Conservation (phyloP, 2,888 invertebrate species). For the Allacma fusca region DNA sequence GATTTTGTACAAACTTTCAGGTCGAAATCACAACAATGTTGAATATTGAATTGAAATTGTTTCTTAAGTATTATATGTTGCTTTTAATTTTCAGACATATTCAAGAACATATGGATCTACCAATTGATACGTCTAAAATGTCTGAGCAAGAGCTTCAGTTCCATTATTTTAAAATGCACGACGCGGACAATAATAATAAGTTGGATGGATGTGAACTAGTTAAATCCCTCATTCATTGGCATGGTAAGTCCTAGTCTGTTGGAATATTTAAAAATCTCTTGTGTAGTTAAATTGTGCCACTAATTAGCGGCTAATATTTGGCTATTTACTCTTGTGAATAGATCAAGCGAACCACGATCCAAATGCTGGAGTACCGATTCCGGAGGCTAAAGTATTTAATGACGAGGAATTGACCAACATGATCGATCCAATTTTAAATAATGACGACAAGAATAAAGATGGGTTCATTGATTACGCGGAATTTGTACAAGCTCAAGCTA, state of each 20-base stretch:
- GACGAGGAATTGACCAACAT: constrained; percentile 85
- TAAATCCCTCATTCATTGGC: constrained; percentile 96
- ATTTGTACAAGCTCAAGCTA: constrained; percentile 63
- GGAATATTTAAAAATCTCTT: background rate
- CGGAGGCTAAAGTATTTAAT: constrained; percentile 80
- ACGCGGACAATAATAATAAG: constrained; percentile 94
- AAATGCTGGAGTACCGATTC: constrained; percentile 67
- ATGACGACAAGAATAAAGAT: constrained; percentile 82
- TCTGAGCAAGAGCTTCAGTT: constrained; percentile 93
- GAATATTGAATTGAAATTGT: no score
- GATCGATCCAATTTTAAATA: constrained; percentile 89
- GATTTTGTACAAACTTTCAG: no score
- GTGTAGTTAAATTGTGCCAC: background rate
- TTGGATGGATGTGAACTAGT: constrained; percentile 95
- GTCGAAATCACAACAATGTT: no score
- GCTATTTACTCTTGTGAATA: no score
- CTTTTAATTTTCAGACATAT: constrained; percentile 76
- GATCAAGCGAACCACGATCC: constrained; percentile 76
- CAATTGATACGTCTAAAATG: constrained; percentile 93
- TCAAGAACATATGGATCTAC: constrained; percentile 91
- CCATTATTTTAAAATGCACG: constrained; percentile 98
- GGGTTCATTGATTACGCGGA: constrained; percentile 74
- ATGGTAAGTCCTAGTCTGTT: constrained; percentile 84
- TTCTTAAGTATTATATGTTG: no score
- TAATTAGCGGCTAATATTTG: no score